These are phyloP conservation scores for Pterocles gutturalis DNA, from an alignment of 2,113 vertebrate genomes.

Conservation along the genomic window DNA sequence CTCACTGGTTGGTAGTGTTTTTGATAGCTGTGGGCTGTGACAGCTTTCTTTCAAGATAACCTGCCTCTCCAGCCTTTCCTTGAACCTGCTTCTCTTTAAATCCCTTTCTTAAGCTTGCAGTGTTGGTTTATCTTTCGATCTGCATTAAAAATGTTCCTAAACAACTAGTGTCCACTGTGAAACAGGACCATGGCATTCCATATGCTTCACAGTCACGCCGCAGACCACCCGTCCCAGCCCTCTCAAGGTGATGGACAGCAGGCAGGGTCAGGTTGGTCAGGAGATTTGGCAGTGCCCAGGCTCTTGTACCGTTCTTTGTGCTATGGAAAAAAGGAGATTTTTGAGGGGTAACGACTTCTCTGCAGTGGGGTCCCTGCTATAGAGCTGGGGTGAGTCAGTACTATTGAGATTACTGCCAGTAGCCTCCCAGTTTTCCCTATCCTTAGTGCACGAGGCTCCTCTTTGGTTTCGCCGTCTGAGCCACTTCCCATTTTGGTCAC, in stretches of 20 bases:
- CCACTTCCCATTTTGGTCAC: not conserved
- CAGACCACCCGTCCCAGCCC: not conserved
- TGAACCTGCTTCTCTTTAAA: not conserved
- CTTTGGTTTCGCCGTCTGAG: not conserved
- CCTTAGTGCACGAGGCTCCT: not conserved
- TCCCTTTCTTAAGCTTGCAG: not conserved
- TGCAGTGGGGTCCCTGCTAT: not conserved
- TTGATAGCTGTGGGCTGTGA: not conserved
- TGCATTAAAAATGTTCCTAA: not conserved
- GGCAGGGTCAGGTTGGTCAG: not conserved
- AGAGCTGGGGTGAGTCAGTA: not conserved
- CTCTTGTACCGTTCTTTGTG: not conserved
- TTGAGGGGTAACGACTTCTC: not conserved
- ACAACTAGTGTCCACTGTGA: not conserved
- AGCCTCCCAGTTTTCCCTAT: not conserved
- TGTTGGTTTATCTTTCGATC: not conserved
- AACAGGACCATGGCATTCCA: not conserved
- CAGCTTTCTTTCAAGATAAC: not conserved
- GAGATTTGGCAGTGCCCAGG: not conserved
- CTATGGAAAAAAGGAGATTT: not conserved
- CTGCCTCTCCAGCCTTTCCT: not conserved
- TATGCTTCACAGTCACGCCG: not conserved
- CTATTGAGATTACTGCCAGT: not conserved
- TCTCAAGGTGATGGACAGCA: not conserved
- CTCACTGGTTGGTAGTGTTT: not conserved